phyloP scores from a whole-genome alignment of 2,797 vertebrate genomes.

The Benthosema pterotum region DNA sequence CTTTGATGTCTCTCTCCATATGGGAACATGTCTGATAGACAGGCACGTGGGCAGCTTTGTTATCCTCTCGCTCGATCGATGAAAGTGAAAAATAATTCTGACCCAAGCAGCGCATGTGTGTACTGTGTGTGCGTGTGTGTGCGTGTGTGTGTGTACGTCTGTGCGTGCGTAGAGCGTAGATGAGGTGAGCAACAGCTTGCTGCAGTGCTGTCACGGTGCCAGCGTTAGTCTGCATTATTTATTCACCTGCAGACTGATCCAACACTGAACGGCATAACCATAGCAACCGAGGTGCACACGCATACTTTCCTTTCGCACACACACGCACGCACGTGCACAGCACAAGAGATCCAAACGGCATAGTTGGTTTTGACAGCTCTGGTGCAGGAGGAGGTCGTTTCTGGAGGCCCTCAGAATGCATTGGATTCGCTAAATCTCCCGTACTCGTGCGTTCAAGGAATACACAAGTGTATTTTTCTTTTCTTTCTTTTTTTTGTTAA shows the following conservation, averaged over 20 bases:
- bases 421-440: slow-evolving; percentile 35
- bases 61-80: slow-evolving; percentile 35
- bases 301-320: no score
- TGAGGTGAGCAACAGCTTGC: slow-evolving; percentile 79
- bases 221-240: slow-evolving; percentile 83
- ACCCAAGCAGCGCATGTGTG: background rate
- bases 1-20: slow-evolving; percentile 50
- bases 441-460: slow-evolving; percentile 19
- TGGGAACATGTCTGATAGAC: slow-evolving; percentile 35
- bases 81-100: slow-evolving; percentile 2
- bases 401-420: slow-evolving; percentile 27
- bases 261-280: slow-evolving; percentile 75
- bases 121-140: background rate
- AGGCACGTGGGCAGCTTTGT: slow-evolving; percentile 31
- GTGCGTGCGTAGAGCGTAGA: slow-evolving; percentile 25
- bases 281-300: slow-evolving; percentile 72
- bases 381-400: background rate
- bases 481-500: no score
- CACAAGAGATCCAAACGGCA: background rate
- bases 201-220: slow-evolving; percentile 79
- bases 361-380: slow-evolving; percentile 24
- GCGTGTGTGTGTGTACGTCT: slow-evolving; percentile 7
- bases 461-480: slow-evolving; percentile 17
- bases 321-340: slow-evolving; percentile 19
- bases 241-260: slow-evolving; percentile 78